Percentiles rank a stretch among this genome's conserved stretches.
Conservation (phyloP, 2,888 invertebrate genomes). For the Hypomecis atomaria region DNA sequence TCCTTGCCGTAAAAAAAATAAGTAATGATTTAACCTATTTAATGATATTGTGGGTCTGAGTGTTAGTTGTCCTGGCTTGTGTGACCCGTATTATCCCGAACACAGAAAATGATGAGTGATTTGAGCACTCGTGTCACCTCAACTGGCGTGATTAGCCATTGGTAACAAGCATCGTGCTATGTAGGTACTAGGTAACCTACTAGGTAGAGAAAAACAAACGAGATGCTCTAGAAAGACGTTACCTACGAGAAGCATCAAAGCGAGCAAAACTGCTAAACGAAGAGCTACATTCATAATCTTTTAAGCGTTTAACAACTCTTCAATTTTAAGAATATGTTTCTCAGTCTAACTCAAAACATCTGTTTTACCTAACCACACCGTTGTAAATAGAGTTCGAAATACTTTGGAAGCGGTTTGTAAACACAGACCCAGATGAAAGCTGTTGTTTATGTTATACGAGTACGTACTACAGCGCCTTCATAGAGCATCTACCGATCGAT, state of each 20-base stretch:
- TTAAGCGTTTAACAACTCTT: conserved; percentile 40
- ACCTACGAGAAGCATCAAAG: conserved; percentile 1
- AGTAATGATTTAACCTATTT: too few relatives aligned
- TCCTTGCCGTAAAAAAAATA: too few relatives aligned
- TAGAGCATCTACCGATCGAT: conserved; percentile 41
- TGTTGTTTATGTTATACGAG: conserved; percentile 61
- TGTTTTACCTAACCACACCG: conserved; percentile 63
- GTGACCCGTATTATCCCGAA: too few relatives aligned
- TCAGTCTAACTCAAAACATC: conserved; percentile 65
- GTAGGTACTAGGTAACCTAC: too few relatives aligned
- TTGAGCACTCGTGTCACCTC: too few relatives aligned
- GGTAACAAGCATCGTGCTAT: too few relatives aligned
- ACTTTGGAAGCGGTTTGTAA: conserved; percentile 61
- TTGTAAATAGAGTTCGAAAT: conserved; percentile 63
- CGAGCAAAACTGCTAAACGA: conserved; percentile 2
- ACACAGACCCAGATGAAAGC: conserved; percentile 69
- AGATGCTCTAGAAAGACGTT: not conserved
- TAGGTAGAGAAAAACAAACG: not conserved
- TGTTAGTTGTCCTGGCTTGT: too few relatives aligned
- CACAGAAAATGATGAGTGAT: too few relatives aligned
- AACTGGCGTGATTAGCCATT: too few relatives aligned
- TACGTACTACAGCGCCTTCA: conserved; percentile 44
- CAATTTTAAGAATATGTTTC: conserved; percentile 46
- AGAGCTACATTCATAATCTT: conserved; percentile 9
- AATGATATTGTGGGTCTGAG: too few relatives aligned